Evolutionary conservation across 2,888 invertebrate species (phyloP), one percentile per base, ranked within the genome.

Genomic region (Ephialtes manifestator): DNA sequence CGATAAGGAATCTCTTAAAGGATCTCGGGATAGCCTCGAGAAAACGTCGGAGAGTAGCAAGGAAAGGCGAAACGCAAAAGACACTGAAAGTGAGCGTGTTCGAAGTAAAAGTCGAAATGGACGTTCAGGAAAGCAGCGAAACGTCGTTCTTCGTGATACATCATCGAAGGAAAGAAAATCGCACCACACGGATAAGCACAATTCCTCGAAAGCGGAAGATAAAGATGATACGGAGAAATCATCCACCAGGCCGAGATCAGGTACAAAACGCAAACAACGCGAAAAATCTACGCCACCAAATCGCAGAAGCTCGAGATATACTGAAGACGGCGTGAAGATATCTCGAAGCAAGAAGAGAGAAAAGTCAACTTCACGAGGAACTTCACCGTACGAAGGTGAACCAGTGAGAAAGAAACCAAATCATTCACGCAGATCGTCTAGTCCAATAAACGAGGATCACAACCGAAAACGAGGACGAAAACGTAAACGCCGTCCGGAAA

Each of bases 261-360:
- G 63, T 15, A 55, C 20, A 4, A 81, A 78, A 31, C 81, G 86
- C 4, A 75, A 48, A 39, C 74, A 31, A 3, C 63, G 77, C 7
- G 84, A 67, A 76, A 83, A 71, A 58, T 58, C 75, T 24, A 24
- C 18, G 28, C 70, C 81, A n/a, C 63, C 74, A 20, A 68, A 60
- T 39, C 81, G 82, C 39, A 65, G 86, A 58, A 76, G 65, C 39
- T 82, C 86, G 4, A 60, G 83, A n/a, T 77, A 84, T 35, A 67
- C 78, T 15, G 86, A 87, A 28, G 85, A 85, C 2, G 39, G 68
- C 20, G 63, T 48, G 18, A 76, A 81, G 24, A 80, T 67, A 10
- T 72, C 70, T 3, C 39, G 83, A n/a, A 75, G 72, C 39, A 71
- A 74, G 7, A 87, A 81, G 51, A 81, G 83, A 10, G 75, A 63